Conservation (phyloP, 2,888 invertebrate genomes). For the Pachymerium ferrugineum region DNA sequence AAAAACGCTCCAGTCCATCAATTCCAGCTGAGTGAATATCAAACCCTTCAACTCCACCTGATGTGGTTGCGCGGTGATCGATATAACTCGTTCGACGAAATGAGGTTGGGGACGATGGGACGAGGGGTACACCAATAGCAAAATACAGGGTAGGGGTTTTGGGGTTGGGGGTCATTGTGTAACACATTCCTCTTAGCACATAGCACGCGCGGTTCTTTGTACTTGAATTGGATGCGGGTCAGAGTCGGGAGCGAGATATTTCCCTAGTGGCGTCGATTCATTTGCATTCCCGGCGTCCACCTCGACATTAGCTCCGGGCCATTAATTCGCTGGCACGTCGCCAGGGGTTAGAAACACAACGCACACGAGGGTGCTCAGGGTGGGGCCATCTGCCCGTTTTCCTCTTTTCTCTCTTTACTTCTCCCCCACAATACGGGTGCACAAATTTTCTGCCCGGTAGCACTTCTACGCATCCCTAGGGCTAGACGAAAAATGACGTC, state of each 20-base stretch:
- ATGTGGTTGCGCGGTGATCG: conserved; percentile 1
- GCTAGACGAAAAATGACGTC: not conserved
- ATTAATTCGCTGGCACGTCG: conserved; percentile 4
- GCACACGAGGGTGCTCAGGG: not conserved
- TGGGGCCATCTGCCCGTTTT: not conserved
- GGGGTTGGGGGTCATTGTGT: not conserved
- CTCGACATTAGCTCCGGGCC: conserved; percentile 13
- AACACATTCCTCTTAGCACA: not conserved
- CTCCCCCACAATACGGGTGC: not conserved
- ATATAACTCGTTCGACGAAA: conserved; percentile 9
- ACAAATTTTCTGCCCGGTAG: not conserved
- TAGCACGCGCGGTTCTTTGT: not conserved
- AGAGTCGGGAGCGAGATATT: not conserved
- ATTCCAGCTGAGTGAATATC: too few species aligned
- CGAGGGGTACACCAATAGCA: too few species aligned
- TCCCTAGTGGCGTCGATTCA: conserved; percentile 4
- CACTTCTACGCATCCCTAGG: not conserved
- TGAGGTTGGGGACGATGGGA: not conserved
- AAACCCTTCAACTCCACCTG: conserved; percentile 13
- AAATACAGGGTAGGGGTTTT: too few species aligned
- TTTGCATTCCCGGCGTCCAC: conserved; percentile 13
- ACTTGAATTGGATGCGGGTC: not conserved
- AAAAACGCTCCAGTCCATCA: too few species aligned
- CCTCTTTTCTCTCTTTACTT: not conserved
- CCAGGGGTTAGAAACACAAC: conserved; percentile 6